These are phyloP conservation scores for Chrysomela aeneicollis DNA, from an alignment of 2,888 invertebrate genomes.

Conservation along the genomic window DNA sequence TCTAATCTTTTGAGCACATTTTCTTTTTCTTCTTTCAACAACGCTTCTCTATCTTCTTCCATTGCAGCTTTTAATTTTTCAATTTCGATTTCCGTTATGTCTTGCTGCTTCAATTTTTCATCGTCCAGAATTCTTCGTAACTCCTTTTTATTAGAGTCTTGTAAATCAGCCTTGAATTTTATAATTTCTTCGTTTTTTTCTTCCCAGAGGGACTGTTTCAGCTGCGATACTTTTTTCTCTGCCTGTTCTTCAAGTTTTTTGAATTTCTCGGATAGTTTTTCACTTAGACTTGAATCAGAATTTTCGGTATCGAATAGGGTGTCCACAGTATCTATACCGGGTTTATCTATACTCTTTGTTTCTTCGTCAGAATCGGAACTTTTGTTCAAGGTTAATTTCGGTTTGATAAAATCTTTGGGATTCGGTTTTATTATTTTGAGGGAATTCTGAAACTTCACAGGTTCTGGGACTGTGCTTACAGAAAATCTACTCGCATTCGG, in stretches of 20 bases:
- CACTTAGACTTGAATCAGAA: constrained; percentile 42
- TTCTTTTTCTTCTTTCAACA: constrained; percentile 53
- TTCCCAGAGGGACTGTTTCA: constrained; percentile 67
- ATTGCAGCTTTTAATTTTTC: constrained; percentile 66
- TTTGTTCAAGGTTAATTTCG: constrained; percentile 65
- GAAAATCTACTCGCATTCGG: constrained; percentile 52
- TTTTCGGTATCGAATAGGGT: constrained; percentile 44
- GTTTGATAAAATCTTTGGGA: constrained; percentile 68
- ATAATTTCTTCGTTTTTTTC: constrained; percentile 59
- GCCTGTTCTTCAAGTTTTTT: constrained; percentile 52
- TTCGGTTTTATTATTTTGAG: constrained; percentile 66
- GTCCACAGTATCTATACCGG: constrained; percentile 41
- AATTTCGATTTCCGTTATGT: constrained; percentile 56
- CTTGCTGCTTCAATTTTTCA: constrained; percentile 56
- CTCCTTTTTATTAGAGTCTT: constrained; percentile 61
- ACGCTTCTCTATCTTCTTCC: constrained; percentile 58
- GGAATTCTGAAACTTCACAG: constrained; percentile 36
- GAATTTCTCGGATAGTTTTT: constrained; percentile 41
- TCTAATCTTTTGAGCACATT: constrained; percentile 63
- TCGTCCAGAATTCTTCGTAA: constrained; percentile 63
- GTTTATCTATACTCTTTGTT: constrained; percentile 58
- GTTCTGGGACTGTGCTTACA: constrained; percentile 51
- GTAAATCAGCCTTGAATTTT: constrained; percentile 57
- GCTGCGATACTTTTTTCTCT: constrained; percentile 65
- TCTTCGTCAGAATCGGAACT: constrained; percentile 63